Conservation (phyloP, 2,888 invertebrate genomes). For the Belgica antarctica region DNA sequence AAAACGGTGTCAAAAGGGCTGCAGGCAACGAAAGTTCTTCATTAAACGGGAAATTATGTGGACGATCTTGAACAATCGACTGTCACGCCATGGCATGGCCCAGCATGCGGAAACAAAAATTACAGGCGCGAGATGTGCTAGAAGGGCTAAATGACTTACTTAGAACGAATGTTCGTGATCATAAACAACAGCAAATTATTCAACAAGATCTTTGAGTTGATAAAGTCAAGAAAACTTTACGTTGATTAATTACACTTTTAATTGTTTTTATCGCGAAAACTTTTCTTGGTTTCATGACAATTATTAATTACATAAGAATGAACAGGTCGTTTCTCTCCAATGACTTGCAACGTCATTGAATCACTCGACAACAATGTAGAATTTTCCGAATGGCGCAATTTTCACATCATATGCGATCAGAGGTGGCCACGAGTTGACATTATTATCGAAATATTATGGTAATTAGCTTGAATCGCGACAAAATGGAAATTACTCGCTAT, state of each 20-base stretch:
- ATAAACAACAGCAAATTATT: neutral
- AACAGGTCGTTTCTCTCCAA: conserved; percentile 34
- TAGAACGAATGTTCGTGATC: neutral
- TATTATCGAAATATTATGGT: neutral
- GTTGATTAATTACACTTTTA: neutral
- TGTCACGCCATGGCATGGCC: neutral
- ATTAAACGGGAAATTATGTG: neutral
- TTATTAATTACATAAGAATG: conserved; percentile 40
- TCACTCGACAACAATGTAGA: conserved; percentile 25
- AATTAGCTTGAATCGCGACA: conserved; percentile 7
- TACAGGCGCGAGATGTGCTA: neutral
- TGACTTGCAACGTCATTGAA: conserved; percentile 30
- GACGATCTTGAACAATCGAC: neutral
- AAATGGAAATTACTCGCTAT: conserved; percentile 17
- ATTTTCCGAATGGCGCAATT: neutral
- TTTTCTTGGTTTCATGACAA: conserved; percentile 9
- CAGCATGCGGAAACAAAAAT: conserved; percentile 42
- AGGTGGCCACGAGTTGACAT: neutral
- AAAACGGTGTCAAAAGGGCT: conserved; percentile 30
- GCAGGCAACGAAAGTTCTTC: conserved; percentile 8
- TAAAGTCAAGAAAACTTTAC: neutral
- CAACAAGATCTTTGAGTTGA: neutral
- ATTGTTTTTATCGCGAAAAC: neutral
- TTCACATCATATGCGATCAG: neutral
- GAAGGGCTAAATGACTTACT: neutral